These are phyloP conservation scores for Chaunax sp. DNA, from an alignment of 2,797 vertebrate genomes.

Conservation along the genomic window DNA sequence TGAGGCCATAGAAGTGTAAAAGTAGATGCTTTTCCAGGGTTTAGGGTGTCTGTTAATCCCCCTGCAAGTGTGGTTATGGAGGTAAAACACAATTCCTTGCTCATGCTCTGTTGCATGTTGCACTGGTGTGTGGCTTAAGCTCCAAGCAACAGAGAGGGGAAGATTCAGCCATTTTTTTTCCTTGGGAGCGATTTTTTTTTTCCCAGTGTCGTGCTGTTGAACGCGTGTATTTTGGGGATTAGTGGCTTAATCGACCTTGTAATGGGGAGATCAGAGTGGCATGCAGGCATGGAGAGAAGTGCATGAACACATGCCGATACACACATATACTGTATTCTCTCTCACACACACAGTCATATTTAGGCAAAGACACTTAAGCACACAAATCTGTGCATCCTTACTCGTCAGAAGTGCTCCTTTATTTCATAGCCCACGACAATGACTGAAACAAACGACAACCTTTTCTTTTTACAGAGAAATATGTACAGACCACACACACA, in stretches of 20 bases:
- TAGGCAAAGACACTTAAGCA: conserved; percentile 64
- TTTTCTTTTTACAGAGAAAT: conserved; percentile 51
- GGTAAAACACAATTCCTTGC: conserved; percentile 82
- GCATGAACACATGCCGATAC: conserved; percentile 49
- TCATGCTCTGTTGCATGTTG: conserved; percentile 76
- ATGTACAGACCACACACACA: conserved; percentile 20
- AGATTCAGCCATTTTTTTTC: conserved; percentile 72
- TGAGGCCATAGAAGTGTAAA: conserved; percentile 63
- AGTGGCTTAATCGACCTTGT: conserved; percentile 90
- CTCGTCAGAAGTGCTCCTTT: conserved; percentile 49
- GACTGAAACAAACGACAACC: conserved; percentile 45
- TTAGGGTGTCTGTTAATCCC: conserved; percentile 80
- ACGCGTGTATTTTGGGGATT: conserved; percentile 88
- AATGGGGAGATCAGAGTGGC: conserved; percentile 87
- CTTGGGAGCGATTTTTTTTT: conserved; percentile 66
- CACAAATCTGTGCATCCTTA: conserved; percentile 62
- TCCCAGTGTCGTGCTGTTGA: conserved; percentile 80
- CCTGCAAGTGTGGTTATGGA: conserved; percentile 72
- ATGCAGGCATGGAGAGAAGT: conserved; percentile 82
- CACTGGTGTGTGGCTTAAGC: conserved; percentile 82
- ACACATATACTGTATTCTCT: conserved; percentile 45
- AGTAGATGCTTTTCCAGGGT: conserved; percentile 74
- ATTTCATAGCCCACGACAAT: conserved; percentile 63
- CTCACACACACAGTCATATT: conserved; percentile 58
- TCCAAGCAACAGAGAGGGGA: conserved; percentile 72